phyloP scores from a whole-genome alignment of 2,797 vertebrate species.

The Acanthiza pusilla region DNA sequence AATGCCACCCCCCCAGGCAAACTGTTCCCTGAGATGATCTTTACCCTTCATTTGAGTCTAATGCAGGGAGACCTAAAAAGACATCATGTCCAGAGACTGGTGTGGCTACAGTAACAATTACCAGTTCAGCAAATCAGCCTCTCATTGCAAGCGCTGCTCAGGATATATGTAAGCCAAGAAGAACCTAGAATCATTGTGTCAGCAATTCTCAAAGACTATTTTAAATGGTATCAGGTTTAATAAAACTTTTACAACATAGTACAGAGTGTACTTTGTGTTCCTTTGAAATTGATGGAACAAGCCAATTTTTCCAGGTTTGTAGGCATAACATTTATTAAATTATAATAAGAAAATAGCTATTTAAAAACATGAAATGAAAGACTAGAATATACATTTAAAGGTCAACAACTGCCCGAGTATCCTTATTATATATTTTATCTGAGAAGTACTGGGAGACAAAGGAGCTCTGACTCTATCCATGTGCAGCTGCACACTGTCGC shows the following conservation, averaged over 20 bases:
- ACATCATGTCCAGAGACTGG: not conserved
- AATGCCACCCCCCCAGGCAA: conserved; percentile 23
- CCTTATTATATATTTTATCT: conserved; percentile 17
- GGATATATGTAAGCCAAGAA: conserved; percentile 17
- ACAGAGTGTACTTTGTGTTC: conserved; percentile 42
- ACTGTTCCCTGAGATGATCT: conserved; percentile 31
- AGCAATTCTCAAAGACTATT: conserved; percentile 55
- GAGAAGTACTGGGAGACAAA: not conserved
- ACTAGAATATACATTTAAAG: conserved; percentile 38
- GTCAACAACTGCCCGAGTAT: conserved; percentile 37
- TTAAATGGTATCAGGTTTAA: conserved; percentile 61
- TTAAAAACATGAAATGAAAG: conserved; percentile 53
- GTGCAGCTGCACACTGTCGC: not conserved
- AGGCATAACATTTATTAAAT: conserved; percentile 58
- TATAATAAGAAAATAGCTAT: conserved; percentile 57
- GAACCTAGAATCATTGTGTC: conserved; percentile 41
- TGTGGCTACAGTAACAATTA: conserved; percentile 27
- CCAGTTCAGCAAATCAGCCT: conserved; percentile 41
- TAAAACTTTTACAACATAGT: conserved; percentile 57
- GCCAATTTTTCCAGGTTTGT: conserved; percentile 60
- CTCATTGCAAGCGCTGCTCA: not conserved
- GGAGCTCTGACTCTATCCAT: not conserved
- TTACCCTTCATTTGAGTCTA: conserved; percentile 40
- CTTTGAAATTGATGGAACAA: conserved; percentile 56
- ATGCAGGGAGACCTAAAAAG: not conserved